Base-by-base conservation (phyloP, 2,113 vertebrate species). In the Hucho hucho region DNA sequence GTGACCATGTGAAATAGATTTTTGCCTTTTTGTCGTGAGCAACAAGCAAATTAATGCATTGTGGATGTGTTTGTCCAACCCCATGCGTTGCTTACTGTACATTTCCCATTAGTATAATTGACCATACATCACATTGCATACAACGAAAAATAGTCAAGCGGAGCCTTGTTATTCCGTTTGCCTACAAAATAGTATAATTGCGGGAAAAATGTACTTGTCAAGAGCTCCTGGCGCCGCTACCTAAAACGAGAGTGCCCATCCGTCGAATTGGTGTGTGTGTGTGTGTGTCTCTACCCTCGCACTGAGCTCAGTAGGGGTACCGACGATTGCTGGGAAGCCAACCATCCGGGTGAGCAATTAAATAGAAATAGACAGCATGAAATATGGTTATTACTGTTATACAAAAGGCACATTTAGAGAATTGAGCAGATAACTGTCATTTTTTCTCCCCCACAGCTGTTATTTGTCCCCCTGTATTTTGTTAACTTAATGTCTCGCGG, bases 381-480 rank as follows among this genome's bases (percentile, higher is more conserved):
- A 91, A 95, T 96, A 95, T 94, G 95, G 94, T 96, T 94, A 96
- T 96, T 96, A 94, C 88, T 84, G 90, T 95, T 94, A 88, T 90
- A 94, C 92, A 94, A 95, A 96, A 96, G 95, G 91, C 92, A 95
- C 94, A 94, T 95, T 97, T 95, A 96, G 93, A 9, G 93, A 95
- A 94, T 95, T 94, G 95, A 95, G 94, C 92, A 95, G 93, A 95
- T 96, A 93, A 94, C 94, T 95, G 94, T 94, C 93, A 95, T 94
- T 95, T 95, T 88, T 82, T 70, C 69, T 20, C 53, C 47, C 12
- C 63, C 75, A 76, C 86, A 89, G 83, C 91, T 92, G 87, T 81
- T 94, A 93, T 92, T 95, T 94, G 92, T 90, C 92, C 92, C 90
- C 75, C 64, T 78, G 69, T 91, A 90, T 92, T 93, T 95, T 94